Base-by-base conservation (phyloP, 2,113 vertebrate species). In the Nycticebus coucang region DNA sequence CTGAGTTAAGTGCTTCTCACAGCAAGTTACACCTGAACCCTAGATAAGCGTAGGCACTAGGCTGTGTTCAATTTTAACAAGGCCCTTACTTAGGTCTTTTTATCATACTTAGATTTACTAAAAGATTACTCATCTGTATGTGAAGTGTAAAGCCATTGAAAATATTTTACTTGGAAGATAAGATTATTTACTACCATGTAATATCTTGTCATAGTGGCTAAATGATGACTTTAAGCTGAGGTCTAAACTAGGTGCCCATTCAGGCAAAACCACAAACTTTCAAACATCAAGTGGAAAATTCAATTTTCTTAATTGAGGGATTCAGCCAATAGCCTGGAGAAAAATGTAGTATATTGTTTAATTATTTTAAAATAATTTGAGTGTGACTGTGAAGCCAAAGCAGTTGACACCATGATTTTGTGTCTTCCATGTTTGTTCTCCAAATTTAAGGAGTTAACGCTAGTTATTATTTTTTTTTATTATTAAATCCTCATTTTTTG, bases 91-190 rank as follows among this genome's bases (percentile, higher is more conserved):
- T 15, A 28, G 74, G 60, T 80, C 74, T 26, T 50, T 95, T 93
- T 94, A 87, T 86, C 45, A 68, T 5, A 21, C 64, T 91, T 87
- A 87, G 69, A 95, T 94, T 91, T 91, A 37, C 68, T 97, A 79
- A 93, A 78, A 93, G 84, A 62, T 81, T 78, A 71, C 83, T 96
- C 89, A 95, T 74, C 80, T 89, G 80, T 62, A 50, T 9, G 8
- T 55, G 75, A 95, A 92, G 71, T 96, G n/a, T 71, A 96, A 94
- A 96, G 71, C 50, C 93, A 95, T 69, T 97, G 88, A 94, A 95
- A 92, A 96, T 91, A 87, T 80, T 88, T 89, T 94, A 64, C 28
- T 62, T 95, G 68, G 37, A 80, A 96, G 66, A 53, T 74, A 82
- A 86, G 53, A 87, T 77, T 94, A 83, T 86, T 93, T 95, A 83